Evolutionary conservation across 2,888 invertebrate genomes (phyloP).

Genomic region (Cartodere bifasciata): DNA sequence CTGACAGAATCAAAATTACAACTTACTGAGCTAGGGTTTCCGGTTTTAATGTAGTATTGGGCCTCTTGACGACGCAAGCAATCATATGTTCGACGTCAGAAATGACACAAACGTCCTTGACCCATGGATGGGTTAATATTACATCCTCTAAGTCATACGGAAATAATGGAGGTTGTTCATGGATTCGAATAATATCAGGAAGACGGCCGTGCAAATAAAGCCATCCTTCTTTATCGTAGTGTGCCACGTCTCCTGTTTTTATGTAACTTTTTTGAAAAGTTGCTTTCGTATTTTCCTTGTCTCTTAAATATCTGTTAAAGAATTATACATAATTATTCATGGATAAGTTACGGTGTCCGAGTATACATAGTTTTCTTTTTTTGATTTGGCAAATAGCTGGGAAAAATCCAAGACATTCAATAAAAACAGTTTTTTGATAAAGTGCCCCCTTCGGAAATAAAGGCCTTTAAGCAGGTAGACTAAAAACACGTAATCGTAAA

Average conservation of each 20-base stretch:
- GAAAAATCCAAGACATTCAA: too few relatives aligned
- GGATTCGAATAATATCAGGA: slow-evolving; percentile 20
- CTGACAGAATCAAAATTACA: too few relatives aligned
- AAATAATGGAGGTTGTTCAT: slow-evolving; percentile 16
- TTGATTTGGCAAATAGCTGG: too few relatives aligned
- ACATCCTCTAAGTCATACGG: slow-evolving; percentile 25
- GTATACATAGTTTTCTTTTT: too few relatives aligned
- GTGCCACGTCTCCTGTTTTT: slow-evolving; percentile 27
- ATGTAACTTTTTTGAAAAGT: slow-evolving; percentile 22
- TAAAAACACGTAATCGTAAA: too few relatives aligned
- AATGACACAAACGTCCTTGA: slow-evolving; percentile 22
- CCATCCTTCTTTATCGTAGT: slow-evolving; percentile 25
- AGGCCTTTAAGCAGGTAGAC: too few relatives aligned
- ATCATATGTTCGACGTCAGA: slow-evolving; percentile 20
- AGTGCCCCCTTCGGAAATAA: too few relatives aligned
- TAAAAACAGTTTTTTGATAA: too few relatives aligned
- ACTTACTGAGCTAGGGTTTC: slow-evolving; percentile 19
- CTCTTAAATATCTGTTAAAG: slow-evolving; percentile 25
- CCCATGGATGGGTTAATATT: slow-evolving; percentile 21
- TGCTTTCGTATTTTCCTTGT: slow-evolving; percentile 16
- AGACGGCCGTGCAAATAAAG: slow-evolving; percentile 25
- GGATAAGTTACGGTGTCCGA: too few relatives aligned
- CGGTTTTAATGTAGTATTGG: slow-evolving; percentile 15
- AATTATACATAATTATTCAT: too few relatives aligned
- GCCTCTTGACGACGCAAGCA: slow-evolving; percentile 20